These are phyloP conservation scores for Dascillus cervinus DNA, from an alignment of 2,888 invertebrate genomes.

Conservation along the genomic window DNA sequence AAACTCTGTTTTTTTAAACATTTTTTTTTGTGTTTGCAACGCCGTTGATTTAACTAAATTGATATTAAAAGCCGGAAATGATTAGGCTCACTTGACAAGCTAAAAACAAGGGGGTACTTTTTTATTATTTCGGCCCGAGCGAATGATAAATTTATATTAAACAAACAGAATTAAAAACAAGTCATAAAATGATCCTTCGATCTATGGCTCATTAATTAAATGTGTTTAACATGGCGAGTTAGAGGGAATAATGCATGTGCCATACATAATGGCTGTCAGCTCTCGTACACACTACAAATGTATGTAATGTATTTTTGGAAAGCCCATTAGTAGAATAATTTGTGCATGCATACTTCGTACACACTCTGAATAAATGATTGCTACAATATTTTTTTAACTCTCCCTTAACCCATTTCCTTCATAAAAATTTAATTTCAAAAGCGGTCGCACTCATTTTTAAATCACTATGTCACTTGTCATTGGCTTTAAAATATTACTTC, in stretches of 20 bases:
- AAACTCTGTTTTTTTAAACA: too few species aligned
- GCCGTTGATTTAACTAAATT: too few species aligned
- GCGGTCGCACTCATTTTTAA: too few species aligned
- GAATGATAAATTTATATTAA: conserved; percentile 22
- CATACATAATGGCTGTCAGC: conserved; percentile 35
- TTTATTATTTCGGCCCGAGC: too few species aligned
- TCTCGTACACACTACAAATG: conserved; percentile 32
- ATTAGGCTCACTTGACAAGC: too few species aligned
- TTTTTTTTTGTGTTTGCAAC: too few species aligned
- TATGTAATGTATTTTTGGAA: conserved; percentile 37
- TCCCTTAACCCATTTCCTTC: conserved; percentile 7
- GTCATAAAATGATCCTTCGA: conserved; percentile 34
- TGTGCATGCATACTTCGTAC: conserved; percentile 29
- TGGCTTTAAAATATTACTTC: too few species aligned
- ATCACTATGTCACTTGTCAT: too few species aligned
- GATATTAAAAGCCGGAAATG: too few species aligned
- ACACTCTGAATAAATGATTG: conserved; percentile 29
- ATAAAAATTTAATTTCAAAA: too few species aligned
- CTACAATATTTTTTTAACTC: conserved; percentile 7
- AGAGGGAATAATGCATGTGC: conserved; percentile 32
- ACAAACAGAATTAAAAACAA: conserved; percentile 32
- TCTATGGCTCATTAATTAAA: conserved; percentile 36
- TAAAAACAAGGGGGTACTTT: too few species aligned
- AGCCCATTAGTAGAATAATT: conserved; percentile 36
- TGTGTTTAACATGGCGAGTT: conserved; percentile 29